Conservation (phyloP, 2,888 invertebrate genomes). For the Athalia cordata region DNA sequence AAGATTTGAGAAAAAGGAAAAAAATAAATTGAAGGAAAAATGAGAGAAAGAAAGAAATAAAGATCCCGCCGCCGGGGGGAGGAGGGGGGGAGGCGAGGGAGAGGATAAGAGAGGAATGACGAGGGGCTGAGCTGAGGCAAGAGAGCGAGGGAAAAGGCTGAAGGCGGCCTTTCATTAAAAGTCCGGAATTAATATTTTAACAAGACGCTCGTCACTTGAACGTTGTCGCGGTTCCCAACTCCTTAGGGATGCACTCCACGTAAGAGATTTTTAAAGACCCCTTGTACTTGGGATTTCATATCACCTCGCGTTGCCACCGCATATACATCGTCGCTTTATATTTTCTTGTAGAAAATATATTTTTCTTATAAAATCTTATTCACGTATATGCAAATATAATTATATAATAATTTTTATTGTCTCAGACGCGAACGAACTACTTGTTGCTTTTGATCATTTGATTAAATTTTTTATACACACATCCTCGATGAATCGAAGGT, state of each 20-base stretch:
- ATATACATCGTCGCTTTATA: no score
- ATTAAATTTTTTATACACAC: no score
- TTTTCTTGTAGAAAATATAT: neutral
- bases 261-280: no score
- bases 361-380: neutral
- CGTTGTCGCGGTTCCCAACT: conserved; percentile 58
- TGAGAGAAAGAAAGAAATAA: neutral
- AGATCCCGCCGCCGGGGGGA: conserved; percentile 21
- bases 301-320: no score
- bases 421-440: no score
- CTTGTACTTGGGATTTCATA: no score
- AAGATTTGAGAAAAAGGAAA: neutral
- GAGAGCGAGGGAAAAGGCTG: conserved; percentile 36
- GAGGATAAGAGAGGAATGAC: neutral
- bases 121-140: conserved; percentile 9
- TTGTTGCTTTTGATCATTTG: no score
- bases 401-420: no score
- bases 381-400: no score
- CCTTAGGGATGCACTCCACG: conserved; percentile 58
- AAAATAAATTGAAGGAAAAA: no score
- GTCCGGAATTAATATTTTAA: conserved; percentile 66
- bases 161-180: conserved; percentile 64
- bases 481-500: no score
- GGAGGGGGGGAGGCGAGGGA: conserved; percentile 9
- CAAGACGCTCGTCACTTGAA: conserved; percentile 57